Percentiles rank a stretch among this genome's conserved stretches.
Conservation (phyloP, 1,140 invertebrate genomes). For the Pemphigus obesinymphae region DNA sequence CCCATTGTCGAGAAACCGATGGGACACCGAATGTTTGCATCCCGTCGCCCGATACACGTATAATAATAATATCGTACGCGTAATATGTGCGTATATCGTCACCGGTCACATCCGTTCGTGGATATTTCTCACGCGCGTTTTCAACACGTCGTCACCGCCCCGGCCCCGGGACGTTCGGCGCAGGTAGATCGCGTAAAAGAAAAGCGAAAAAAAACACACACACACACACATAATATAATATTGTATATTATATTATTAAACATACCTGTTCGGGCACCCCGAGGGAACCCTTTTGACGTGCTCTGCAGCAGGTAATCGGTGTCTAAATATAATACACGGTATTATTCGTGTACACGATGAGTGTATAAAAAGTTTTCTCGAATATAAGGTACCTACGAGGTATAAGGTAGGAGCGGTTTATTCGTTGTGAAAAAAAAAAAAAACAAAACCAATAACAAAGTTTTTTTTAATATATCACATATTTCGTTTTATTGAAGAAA, state of each 20-base stretch:
- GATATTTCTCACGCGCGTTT: slow-evolving; percentile 19
- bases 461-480: neutral
- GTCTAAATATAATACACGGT: neutral
- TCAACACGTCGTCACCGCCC: neutral
- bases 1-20: neutral
- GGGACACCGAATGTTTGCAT: neutral
- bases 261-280: neutral
- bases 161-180: neutral
- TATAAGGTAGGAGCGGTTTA: too few relatives aligned
- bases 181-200: neutral
- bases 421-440: neutral
- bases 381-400: too few relatives aligned
- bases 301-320: neutral
- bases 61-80: too few relatives aligned
- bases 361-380: neutral
- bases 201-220: neutral
- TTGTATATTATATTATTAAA: neutral
- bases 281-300: neutral
- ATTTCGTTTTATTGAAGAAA: neutral
- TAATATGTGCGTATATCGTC: too few relatives aligned
- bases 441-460: neutral
- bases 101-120: neutral
- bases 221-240: too few relatives aligned
- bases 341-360: neutral
- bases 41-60: slow-evolving; percentile 3